Conservation (phyloP, 1,140 invertebrate genomes). For the Rhyzopertha dominica region DNA sequence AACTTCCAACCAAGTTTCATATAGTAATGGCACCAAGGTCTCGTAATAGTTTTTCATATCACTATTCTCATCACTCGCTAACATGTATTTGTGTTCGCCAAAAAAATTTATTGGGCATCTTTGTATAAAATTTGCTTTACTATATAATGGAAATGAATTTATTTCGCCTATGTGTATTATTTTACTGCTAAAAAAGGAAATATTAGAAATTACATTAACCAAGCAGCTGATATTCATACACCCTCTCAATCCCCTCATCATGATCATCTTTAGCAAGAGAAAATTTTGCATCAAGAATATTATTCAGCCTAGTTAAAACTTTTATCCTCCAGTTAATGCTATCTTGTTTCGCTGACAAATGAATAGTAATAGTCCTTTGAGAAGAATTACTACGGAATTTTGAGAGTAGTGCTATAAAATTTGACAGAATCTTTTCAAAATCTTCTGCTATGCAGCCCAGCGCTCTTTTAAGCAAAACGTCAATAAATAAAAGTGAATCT, state of each 20-base stretch:
- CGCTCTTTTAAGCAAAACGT: conserved; percentile 59
- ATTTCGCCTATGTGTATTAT: too few species aligned
- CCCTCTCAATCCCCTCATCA: too few species aligned
- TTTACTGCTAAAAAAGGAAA: too few species aligned
- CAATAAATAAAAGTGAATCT: conserved; percentile 74
- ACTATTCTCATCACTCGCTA: too few species aligned
- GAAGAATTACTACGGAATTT: conserved; percentile 57
- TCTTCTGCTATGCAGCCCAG: conserved; percentile 57
- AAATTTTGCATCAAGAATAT: conserved; percentile 54
- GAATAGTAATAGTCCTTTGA: conserved; percentile 57
- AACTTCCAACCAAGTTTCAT: conserved; percentile 70
- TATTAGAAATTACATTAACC: too few species aligned
- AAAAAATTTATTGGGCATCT: too few species aligned
- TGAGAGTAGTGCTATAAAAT: conserved; percentile 77
- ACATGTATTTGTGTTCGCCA: too few species aligned
- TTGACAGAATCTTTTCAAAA: conserved; percentile 63
- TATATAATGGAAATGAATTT: too few species aligned
- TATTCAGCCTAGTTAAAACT: conserved; percentile 60
- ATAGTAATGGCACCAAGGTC: conserved; percentile 61
- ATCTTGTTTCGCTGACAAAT: conserved; percentile 61
- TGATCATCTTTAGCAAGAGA: too few species aligned
- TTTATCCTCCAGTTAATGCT: conserved; percentile 71
- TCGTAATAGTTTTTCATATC: too few species aligned
- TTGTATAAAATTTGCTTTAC: too few species aligned
- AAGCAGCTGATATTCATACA: too few species aligned